phyloP scores from a whole-genome alignment of 2,888 invertebrate genomes.

The Platycheirus rosarum region DNA sequence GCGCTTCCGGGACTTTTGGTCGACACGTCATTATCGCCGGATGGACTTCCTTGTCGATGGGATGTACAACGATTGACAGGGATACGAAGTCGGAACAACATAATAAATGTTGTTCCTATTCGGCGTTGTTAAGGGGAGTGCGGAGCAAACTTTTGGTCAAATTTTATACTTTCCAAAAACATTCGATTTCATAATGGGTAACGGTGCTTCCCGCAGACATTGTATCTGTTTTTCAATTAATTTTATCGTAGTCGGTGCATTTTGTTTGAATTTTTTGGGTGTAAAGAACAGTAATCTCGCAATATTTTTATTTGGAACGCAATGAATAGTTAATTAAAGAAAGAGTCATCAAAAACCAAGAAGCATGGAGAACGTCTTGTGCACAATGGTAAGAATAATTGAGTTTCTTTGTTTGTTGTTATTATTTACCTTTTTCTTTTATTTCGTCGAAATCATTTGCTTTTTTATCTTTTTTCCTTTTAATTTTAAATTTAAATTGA shows the following conservation, averaged over 20 bases:
- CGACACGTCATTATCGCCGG: slow-evolving; percentile 91
- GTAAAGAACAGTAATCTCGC: not conserved
- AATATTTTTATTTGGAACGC: not conserved
- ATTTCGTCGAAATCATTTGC: no score
- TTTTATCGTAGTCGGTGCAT: no score
- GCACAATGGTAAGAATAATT: not conserved
- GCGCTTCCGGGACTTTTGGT: slow-evolving; percentile 92
- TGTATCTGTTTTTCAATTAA: not conserved
- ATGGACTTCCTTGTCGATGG: slow-evolving; percentile 95
- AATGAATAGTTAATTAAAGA: not conserved
- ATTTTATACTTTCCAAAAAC: slow-evolving; percentile 41
- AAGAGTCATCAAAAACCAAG: no score
- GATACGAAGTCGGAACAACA: slow-evolving; percentile 37
- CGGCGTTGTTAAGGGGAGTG: not conserved
- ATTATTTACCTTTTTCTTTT: not conserved
- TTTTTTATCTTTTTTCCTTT: no score
- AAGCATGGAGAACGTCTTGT: no score
- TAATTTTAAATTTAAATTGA: no score
- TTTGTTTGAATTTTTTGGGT: no score
- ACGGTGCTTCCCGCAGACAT: no score
- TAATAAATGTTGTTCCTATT: slow-evolving; percentile 33
- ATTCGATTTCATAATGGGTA: not conserved
- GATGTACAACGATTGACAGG: slow-evolving; percentile 90
- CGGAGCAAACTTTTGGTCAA: slow-evolving; percentile 47
- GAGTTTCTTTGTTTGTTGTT: not conserved